Evolutionary conservation across 2,888 invertebrate species (phyloP), one percentile per base, ranked within the genome.

Genomic region (Apotomis capreana): DNA sequence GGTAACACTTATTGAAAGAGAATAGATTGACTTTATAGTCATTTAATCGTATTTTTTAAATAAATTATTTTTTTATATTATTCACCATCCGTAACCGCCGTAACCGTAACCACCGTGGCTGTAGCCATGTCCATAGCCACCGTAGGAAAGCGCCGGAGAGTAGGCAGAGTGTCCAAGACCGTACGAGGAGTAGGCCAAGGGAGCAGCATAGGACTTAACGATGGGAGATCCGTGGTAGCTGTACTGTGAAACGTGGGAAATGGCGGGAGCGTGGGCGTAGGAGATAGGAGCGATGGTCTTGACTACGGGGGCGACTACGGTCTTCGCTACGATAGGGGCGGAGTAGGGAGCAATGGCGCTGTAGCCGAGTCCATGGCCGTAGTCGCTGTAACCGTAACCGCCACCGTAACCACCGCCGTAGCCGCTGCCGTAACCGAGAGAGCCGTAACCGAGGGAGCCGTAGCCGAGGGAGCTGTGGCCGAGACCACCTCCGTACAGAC

Each of bases 161-260:
- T 76, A 77, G 5, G 73, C 74, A 57, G 73, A 65, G 59, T 76
- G 73, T 74, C 75, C 58, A 37, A 51, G 59, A 10, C 69, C 68
- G 36, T 46, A 70, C 1, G 76, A 73, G 0, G 80, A 79, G 64
- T 84, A 83, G 3, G 78, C 74, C 1, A 83, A 73, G 6, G 84
- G 82, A 0, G 84, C 77, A 3, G 79, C 79, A 61, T 84, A 84
- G 3, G 85, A 80, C 65, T 81, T 83, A 37, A 83, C 77, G 12
- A 83, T 44, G 0, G 85, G 85, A 3, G 86, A 76, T 0, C 83
- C 80, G 72, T 86, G 87, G 0, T 86, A 80, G 74, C 84, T 83
- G 76, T 86, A 86, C 61, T 85, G 86, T 3, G 87, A 87, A 0
- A 87, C 84, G 10, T 82, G 79, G 0, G 88, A 88, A 12, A 87